Evolutionary conservation across 2,113 vertebrate species (phyloP), one percentile per base, ranked within the genome.

Genomic region (Nothobranchius kuhntae): DNA sequence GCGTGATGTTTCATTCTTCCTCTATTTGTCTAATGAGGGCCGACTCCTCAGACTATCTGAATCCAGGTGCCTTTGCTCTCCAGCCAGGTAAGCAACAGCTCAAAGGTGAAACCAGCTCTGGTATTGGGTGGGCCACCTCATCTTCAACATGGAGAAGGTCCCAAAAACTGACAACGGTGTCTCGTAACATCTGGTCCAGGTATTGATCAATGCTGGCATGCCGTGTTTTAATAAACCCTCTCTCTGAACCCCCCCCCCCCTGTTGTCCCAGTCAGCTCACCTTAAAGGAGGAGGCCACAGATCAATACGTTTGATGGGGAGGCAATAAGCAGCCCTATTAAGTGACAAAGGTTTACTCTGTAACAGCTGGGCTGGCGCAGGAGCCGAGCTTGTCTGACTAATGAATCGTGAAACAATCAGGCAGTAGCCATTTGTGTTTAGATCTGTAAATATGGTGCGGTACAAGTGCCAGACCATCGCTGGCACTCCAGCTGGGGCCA

Each of bases 371-470:
- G 95, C 97, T 96, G 96, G 96, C 95, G 92, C 94, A 93, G 92
- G 94, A 96, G 95, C 93, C 95, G 95, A 95, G 95, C 96, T 96
- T 99, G 97, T 98, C 98, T 98, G 96, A 98, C 96, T 99, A 99
- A 99, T 99, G 98, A 99, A 99, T 98, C 96, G 97, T 98, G 98
- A 99, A 99, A 99, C 96, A 98, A 98, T 99, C 98, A 97, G 96
- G 97, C 98, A 96, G 94, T 96, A 95, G 96, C 97, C 97, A 96
- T 99, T 99, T 98, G 97, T 99, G 97, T 99, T 99, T 97, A 97
- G 98, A 98, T 99, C 96, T 98, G 98, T 99, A 98, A 99, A 98
- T 99, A 99, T 98, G 98, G 96, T 95, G 95, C 95, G 95, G 96
- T 96, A 97, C 96, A 98, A 98, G 96, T 98, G 97, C 97, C 98